Evolutionary conservation across 2,888 invertebrate species (phyloP).

Genomic region (Eupeodes latifasciatus): DNA sequence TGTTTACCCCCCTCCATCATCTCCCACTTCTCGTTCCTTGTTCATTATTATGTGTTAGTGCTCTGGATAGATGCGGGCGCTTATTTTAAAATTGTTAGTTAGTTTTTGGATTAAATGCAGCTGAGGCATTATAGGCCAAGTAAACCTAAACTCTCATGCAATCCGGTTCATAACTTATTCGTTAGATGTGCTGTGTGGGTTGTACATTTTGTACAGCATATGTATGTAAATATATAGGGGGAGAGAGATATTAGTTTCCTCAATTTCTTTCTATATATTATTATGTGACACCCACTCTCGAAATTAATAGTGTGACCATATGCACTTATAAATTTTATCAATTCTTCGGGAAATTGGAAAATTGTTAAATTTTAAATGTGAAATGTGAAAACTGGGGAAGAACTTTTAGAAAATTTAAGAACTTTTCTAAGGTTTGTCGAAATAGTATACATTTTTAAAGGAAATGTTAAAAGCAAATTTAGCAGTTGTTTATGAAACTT

Average conservation of each 20-base stretch:
- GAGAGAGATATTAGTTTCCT: background rate
- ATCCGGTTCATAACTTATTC: constrained; percentile 67
- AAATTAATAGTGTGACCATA: background rate
- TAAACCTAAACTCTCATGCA: constrained; percentile 59
- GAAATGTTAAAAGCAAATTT: no score
- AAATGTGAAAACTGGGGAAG: no score
- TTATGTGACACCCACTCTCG: constrained; percentile 22
- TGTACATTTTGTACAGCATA: background rate
- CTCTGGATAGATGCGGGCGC: constrained; percentile 72
- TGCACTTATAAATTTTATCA: background rate
- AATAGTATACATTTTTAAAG: no score
- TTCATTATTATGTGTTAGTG: constrained; percentile 4
- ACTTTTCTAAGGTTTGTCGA: no score
- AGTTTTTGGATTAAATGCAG: constrained; percentile 60
- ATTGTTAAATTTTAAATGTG: no score
- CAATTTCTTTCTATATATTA: background rate
- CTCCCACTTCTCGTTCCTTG: no score
- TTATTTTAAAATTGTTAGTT: constrained; percentile 64
- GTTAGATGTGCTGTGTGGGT: constrained; percentile 35
- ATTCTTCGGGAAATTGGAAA: no score
- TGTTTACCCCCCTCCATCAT: background rate
- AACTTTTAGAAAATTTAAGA: no score
- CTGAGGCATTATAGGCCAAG: constrained; percentile 50
- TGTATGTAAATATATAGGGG: background rate
- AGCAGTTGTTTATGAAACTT: no score